Percentiles rank a stretch among this genome's conserved stretches.
Evolutionary conservation across 2,888 invertebrate species (phyloP).

Genomic region (Papilio gigon): DNA sequence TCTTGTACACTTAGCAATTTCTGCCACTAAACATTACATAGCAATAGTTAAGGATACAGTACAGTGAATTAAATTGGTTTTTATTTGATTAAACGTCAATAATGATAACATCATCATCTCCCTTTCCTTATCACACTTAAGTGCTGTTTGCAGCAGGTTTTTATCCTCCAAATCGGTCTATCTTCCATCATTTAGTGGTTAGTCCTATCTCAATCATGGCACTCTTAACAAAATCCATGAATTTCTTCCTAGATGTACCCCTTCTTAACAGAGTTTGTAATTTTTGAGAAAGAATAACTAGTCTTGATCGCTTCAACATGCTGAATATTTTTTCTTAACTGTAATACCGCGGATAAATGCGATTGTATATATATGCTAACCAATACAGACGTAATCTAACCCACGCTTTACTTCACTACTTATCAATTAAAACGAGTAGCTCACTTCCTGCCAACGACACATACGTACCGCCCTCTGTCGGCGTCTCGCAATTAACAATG

Average conservation of each 20-base stretch:
- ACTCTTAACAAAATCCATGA: no score
- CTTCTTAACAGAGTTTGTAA: no score
- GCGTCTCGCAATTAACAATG: conserved; percentile 31
- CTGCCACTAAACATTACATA: neutral
- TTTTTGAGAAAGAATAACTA: neutral
- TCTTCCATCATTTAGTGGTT: no score
- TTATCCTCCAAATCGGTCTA: no score
- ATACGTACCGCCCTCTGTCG: conserved; percentile 35
- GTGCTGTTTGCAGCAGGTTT: no score
- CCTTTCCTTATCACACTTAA: no score
- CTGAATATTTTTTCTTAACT: neutral
- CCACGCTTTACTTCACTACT: conserved; percentile 24
- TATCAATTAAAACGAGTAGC: conserved; percentile 29
- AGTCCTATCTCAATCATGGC: no score
- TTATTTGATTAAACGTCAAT: no score
- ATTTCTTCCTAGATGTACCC: no score
- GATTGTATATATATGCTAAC: conserved; percentile 26
- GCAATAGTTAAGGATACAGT: no score
- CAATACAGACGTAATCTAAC: conserved; percentile 32
- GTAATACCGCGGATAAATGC: neutral
- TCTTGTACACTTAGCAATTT: neutral
- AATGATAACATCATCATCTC: no score
- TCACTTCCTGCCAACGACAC: conserved; percentile 30
- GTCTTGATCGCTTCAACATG: neutral
- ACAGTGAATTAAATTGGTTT: no score